Conservation (phyloP, 1,140 invertebrate species). For the Pseudomyrmex cubaensis region DNA sequence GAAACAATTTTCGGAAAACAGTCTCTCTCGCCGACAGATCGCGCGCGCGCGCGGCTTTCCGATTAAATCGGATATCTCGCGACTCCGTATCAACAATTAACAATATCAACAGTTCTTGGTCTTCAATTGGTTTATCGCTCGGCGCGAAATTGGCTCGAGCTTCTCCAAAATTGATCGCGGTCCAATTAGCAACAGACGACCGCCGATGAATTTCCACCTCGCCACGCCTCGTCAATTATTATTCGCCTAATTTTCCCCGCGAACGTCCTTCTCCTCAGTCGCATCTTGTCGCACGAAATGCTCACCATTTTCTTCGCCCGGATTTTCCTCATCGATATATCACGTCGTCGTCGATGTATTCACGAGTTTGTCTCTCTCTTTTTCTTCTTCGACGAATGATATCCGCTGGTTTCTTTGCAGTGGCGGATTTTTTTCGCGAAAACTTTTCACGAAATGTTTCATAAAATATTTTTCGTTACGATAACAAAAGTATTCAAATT, state of each 20-base stretch:
- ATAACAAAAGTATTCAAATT: not conserved
- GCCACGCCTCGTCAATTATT: conserved; percentile 59
- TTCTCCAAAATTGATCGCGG: conserved; percentile 54
- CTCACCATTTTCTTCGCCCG: conserved; percentile 49
- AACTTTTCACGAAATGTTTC: conserved; percentile 8
- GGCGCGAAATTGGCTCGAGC: conserved; percentile 38
- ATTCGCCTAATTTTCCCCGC: conserved; percentile 57
- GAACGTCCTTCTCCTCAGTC: conserved; percentile 43
- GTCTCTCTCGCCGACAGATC: no score
- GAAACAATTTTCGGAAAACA: no score
- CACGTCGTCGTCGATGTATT: not conserved
- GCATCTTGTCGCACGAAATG: conserved; percentile 62
- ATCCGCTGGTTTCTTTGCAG: not conserved
- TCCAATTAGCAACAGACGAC: conserved; percentile 58
- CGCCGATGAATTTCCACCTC: conserved; percentile 58
- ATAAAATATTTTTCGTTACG: not conserved
- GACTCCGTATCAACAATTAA: conserved; percentile 40
- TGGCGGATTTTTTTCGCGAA: not conserved
- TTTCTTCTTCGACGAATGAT: not conserved
- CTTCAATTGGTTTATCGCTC: conserved; percentile 52
- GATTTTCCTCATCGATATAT: conserved; percentile 23
- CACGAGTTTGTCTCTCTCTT: not conserved
- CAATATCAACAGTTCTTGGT: conserved; percentile 37
- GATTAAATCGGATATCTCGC: conserved; percentile 17
- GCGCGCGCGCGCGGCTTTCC: not conserved